Conservation (phyloP, 2,113 vertebrate species). For the Paraplagusia blochii region DNA sequence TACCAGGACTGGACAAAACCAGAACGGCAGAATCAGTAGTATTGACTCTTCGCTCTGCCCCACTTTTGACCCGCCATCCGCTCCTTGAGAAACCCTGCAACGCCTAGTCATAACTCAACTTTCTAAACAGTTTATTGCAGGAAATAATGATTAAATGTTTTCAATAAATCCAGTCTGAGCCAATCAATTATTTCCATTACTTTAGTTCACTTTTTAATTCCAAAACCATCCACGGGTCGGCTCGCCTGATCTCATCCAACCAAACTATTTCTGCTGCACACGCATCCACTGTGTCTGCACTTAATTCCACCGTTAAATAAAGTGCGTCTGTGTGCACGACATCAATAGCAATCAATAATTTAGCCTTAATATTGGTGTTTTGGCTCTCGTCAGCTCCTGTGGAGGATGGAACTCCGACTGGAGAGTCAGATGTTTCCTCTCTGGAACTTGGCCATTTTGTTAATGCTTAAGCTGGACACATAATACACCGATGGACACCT, state of each 20-base stretch:
- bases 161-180: not conserved
- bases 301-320: not conserved
- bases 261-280: not conserved
- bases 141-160: too few relatives aligned
- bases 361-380: constrained; percentile 12
- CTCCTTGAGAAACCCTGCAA: not conserved
- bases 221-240: not conserved
- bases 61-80: not conserved
- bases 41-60: too few relatives aligned
- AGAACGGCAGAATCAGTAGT: too few relatives aligned
- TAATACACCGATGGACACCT: constrained; percentile 18
- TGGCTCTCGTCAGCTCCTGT: constrained; percentile 12
- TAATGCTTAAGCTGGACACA: constrained; percentile 24
- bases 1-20: too few relatives aligned
- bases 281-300: not conserved
- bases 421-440: constrained; percentile 4
- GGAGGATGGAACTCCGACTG: not conserved
- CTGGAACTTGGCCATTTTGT: constrained; percentile 41
- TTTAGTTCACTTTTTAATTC: too few relatives aligned
- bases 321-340: not conserved
- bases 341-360: constrained; percentile 33
- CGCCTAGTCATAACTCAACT: too few relatives aligned
- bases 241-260: not conserved
- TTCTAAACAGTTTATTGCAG: too few relatives aligned
- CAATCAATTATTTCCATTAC: not conserved